These are phyloP conservation scores for Phoeniculus purpureus DNA, from an alignment of 2,797 vertebrate species.

Conservation along the genomic window DNA sequence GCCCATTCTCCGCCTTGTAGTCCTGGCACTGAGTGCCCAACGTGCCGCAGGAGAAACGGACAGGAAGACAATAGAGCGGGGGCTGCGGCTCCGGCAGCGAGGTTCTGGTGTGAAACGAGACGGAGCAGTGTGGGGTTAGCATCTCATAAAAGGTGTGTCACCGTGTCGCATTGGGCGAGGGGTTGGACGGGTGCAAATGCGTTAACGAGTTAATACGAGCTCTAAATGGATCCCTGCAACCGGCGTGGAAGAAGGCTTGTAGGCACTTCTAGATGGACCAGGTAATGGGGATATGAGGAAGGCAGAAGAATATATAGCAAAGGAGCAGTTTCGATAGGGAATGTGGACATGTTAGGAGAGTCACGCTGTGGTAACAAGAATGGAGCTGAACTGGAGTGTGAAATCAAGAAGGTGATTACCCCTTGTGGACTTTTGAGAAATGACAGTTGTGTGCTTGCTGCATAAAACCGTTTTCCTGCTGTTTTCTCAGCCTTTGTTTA, in stretches of 20 bases:
- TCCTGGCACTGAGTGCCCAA: neutral
- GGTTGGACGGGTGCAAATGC: neutral
- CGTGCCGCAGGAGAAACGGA: rapidly evolving
- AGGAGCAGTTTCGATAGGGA: neutral
- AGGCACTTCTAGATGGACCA: neutral
- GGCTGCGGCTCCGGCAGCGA: neutral
- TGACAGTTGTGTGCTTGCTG: neutral
- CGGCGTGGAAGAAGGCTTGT: neutral
- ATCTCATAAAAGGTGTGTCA: neutral
- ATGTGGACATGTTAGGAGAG: rapidly evolving
- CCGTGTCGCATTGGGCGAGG: rapidly evolving
- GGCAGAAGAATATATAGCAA: neutral
- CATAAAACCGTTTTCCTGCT: neutral
- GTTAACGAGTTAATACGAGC: rapidly evolving
- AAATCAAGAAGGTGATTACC: neutral
- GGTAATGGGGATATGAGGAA: neutral
- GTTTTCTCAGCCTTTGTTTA: neutral
- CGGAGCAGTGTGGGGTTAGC: rapidly evolving
- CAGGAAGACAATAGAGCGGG: neutral
- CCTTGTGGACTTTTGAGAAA: neutral
- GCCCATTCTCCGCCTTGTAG: rapidly evolving
- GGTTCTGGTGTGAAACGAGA: neutral
- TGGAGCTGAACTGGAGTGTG: neutral
- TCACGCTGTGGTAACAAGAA: neutral
- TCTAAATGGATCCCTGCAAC: neutral